A percentile compares a stretch with the other conserved stretches of the same genome.
Evolutionary conservation across 2,797 vertebrate genomes (phyloP).

Genomic region (Ibycter americanus): DNA sequence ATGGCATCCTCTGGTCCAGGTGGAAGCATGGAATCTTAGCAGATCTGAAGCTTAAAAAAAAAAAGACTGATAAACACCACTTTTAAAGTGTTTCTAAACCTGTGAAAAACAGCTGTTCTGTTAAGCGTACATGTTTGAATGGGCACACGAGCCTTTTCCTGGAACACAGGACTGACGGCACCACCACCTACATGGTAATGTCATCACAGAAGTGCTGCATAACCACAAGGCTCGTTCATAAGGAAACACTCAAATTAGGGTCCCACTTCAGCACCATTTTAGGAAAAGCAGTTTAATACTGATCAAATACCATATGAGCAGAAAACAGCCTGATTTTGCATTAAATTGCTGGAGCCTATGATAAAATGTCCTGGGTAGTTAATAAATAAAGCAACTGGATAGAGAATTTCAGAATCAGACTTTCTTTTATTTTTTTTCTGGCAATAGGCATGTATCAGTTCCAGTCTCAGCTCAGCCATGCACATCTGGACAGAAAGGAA

Average conservation of each 20-base stretch:
- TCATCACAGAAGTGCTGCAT: neutral
- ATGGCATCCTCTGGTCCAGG: neutral
- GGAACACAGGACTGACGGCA: rapidly evolving
- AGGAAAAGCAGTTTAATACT: neutral
- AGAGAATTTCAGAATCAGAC: neutral
- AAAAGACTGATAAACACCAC: rapidly evolving
- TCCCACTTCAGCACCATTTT: neutral
- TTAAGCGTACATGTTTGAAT: neutral
- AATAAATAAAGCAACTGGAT: neutral
- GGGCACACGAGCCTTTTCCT: neutral
- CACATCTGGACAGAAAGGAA: conserved; percentile 21
- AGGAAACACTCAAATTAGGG: neutral
- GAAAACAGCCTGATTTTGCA: neutral
- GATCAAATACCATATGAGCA: neutral
- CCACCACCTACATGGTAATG: neutral
- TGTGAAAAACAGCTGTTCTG: neutral
- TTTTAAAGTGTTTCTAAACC: neutral
- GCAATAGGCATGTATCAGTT: neutral
- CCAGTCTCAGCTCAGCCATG: neutral
- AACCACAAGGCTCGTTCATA: neutral
- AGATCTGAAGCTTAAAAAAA: neutral
- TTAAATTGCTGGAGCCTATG: neutral
- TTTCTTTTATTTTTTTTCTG: neutral
- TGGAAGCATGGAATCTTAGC: neutral
- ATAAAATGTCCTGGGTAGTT: neutral